These are phyloP conservation scores for Biston stratarius DNA, from an alignment of 2,888 invertebrate genomes.

Conservation along the genomic window DNA sequence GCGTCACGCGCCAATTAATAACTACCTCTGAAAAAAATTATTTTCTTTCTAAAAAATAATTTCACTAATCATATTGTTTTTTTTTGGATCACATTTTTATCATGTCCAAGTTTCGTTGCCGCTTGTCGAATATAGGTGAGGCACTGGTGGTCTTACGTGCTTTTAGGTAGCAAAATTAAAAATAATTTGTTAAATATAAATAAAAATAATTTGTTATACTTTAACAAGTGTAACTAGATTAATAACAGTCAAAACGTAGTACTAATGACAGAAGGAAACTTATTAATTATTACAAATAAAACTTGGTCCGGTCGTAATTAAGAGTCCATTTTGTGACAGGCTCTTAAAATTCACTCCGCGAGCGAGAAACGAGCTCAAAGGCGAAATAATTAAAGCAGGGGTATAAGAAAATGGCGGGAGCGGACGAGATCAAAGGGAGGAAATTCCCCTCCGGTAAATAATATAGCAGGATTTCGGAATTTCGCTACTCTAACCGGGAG, in stretches of 20 bases:
- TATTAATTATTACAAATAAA: constrained; percentile 82
- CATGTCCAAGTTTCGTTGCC: no score
- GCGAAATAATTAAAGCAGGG: constrained; percentile 83
- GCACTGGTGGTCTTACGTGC: neutral
- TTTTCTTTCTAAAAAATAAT: no score
- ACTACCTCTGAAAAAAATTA: no score
- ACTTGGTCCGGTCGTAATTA: constrained; percentile 76
- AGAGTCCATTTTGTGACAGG: constrained; percentile 82
- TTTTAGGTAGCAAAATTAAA: neutral
- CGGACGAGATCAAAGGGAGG: constrained; percentile 75
- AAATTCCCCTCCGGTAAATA: constrained; percentile 75
- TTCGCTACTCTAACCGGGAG: constrained; percentile 38
- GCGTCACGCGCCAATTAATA: no score
- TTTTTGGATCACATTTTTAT: no score
- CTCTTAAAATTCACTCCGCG: constrained; percentile 83
- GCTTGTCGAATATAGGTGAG: no score
- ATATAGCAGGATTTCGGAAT: constrained; percentile 70
- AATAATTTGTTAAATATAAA: constrained; percentile 1
- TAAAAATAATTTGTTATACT: constrained; percentile 2
- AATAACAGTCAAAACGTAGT: constrained; percentile 50
- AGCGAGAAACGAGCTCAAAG: constrained; percentile 73
- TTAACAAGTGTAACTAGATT: constrained; percentile 13
- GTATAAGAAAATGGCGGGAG: constrained; percentile 79
- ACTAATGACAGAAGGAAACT: constrained; percentile 56
- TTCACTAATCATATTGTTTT: no score